phyloP scores from a whole-genome alignment of 2,797 vertebrate genomes.

The Danio albolineatus region DNA sequence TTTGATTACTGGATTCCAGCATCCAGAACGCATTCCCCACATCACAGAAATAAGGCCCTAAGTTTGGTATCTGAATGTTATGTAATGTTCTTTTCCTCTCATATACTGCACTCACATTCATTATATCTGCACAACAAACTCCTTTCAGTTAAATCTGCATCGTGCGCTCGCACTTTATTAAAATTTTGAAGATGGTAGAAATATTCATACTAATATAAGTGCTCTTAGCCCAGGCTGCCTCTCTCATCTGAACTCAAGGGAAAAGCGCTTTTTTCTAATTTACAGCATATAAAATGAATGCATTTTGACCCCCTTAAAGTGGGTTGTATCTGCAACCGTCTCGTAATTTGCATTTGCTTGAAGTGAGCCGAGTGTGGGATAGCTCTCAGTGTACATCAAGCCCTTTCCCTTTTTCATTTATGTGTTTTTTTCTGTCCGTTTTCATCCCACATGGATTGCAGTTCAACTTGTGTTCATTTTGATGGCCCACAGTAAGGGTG shows the following conservation, averaged over 20 bases:
- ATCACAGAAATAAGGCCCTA: too few relatives aligned
- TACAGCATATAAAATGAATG: conserved; percentile 37
- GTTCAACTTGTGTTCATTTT: conserved; percentile 45
- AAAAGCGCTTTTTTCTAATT: conserved; percentile 36
- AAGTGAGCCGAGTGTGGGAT: conserved; percentile 67
- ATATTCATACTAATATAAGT: conserved; percentile 46
- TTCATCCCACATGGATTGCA: conserved; percentile 42
- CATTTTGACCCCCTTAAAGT: conserved; percentile 45
- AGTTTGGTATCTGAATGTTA: conserved; percentile 60
- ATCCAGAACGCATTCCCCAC: too few relatives aligned
- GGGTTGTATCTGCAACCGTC: conserved; percentile 57
- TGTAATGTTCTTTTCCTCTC: neutral
- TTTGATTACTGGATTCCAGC: too few relatives aligned
- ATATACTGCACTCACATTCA: conserved; percentile 5
- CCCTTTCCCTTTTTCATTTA: conserved; percentile 44
- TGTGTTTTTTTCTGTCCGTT: conserved; percentile 41
- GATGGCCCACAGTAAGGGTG: conserved; percentile 25
- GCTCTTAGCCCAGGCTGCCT: conserved; percentile 28
- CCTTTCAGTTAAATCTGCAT: neutral
- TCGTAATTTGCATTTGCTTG: conserved; percentile 70
- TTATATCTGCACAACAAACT: neutral
- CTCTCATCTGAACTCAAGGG: conserved; percentile 33
- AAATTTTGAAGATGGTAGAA: conserved; percentile 16
- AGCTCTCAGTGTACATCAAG: conserved; percentile 68
- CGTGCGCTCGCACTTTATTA: neutral